A percentile compares a stretch with the other conserved stretches of the same genome.
These are phyloP conservation scores for Drosophila barbarae DNA, from an alignment of 2,888 invertebrate species.

Conservation along the genomic window DNA sequence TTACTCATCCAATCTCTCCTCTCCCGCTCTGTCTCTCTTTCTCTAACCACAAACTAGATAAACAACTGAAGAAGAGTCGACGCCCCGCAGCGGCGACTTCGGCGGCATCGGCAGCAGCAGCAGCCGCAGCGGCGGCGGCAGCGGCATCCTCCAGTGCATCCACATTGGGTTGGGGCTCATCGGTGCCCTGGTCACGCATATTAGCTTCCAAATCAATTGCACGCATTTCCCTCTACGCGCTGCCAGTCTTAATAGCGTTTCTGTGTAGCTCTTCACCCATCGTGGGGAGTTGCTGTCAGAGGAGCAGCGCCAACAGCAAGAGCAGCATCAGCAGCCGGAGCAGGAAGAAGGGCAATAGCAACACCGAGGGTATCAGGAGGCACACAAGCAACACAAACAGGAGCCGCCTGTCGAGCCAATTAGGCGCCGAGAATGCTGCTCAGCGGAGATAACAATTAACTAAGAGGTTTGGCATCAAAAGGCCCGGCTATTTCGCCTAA, in stretches of 20 bases:
- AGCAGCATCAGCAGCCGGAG: slow-evolving; percentile 7
- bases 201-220: slow-evolving; percentile 66
- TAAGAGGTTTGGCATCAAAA: slow-evolving; percentile 49
- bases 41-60: slow-evolving; percentile 52
- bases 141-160: slow-evolving; percentile 47
- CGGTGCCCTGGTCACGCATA: slow-evolving; percentile 61
- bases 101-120: slow-evolving; percentile 56
- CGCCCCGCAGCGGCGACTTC: slow-evolving; percentile 71
- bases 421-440: slow-evolving; percentile 39
- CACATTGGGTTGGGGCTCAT: slow-evolving; percentile 39
- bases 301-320: slow-evolving; percentile 16
- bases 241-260: slow-evolving; percentile 74
- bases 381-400: slow-evolving; percentile 33
- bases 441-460: slow-evolving; percentile 74
- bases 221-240: slow-evolving; percentile 69
- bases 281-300: slow-evolving; percentile 20
- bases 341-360: slow-evolving; percentile 32
- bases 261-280: slow-evolving; percentile 54
- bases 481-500: slow-evolving; percentile 13
- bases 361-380: slow-evolving; percentile 23
- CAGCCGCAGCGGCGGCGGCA: slow-evolving; percentile 48
- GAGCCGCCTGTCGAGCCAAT: slow-evolving; percentile 62
- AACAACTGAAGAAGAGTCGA: slow-evolving; percentile 69
- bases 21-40: background rate
- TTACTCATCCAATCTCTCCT: slow-evolving; percentile 11